Base-by-base conservation (phyloP, 2,888 invertebrate species). In the Scaptomyza reducta region DNA sequence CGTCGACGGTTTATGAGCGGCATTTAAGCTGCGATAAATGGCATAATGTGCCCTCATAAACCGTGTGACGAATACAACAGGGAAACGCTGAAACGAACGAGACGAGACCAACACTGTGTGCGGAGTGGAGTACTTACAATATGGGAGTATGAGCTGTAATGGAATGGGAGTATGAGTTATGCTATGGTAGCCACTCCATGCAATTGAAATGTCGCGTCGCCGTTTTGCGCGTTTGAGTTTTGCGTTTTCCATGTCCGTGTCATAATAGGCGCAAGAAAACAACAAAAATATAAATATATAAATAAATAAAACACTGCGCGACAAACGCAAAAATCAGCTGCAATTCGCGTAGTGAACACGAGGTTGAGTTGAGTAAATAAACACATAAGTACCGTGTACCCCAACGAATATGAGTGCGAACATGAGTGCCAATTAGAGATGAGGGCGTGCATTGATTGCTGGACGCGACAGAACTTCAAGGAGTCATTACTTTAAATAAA, bases 21-120 rank as follows among this genome's bases (percentile, higher is more conserved):
- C 75, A 82, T 81, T 82, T 84, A 85, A 79, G 82, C 87, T 78
- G 79, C 85, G 87, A 87, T 87, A 82, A 82, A 82, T 81, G 87
- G 76, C 82, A 82, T 82, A 82, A 82, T 82, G 79, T 76, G 87
- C 82, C 82, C 82, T 76, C 85, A 87, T 82, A 82, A 87, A 87
- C 66, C 68, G 76, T 78, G 78, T 68, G 78, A 87, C 74, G 72
- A 70, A 70, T 47, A 40, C 40, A 54, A 40, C 22, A 53, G 64
- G 6, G 56, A 57, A 58, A 51, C 22, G 22, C 1, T n/a, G n/a
- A 3, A 22, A 22, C 42, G 54, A 49, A 44, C 25, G 44, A 13
- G 40, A 22, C 45, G 57, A 31, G 38, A 38, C 14, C 38, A 38
- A 38, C 38, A 14, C 38, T 38, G 49, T 31, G 10, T 31, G 10